Evolutionary conservation across 2,113 vertebrate species (phyloP).

Genomic region (Myotis lucifugus): DNA sequence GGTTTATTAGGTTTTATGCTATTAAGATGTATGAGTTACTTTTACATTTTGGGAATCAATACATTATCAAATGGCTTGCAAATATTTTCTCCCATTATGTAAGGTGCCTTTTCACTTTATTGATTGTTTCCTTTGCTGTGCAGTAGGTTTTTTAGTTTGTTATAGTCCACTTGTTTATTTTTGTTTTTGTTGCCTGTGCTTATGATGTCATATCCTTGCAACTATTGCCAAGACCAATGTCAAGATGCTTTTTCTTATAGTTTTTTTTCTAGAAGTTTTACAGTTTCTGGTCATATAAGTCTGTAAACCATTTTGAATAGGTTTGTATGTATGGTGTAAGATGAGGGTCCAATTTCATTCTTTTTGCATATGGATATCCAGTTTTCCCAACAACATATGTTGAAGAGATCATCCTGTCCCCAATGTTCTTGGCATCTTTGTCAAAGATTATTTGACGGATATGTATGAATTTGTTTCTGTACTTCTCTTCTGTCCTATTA

Average conservation of each 20-base stretch:
- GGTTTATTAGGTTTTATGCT: background rate
- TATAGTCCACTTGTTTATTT: background rate
- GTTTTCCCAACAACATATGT: background rate
- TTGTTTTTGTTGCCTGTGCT: background rate
- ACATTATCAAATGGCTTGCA: background rate
- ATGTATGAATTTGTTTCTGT: background rate
- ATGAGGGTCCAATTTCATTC: background rate
- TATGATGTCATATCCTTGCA: background rate
- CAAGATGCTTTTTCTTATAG: background rate
- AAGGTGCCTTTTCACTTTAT: background rate
- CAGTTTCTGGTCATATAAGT: background rate
- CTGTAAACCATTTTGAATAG: background rate
- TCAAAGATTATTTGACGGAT: background rate
- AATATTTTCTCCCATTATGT: background rate
- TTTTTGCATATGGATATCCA: background rate
- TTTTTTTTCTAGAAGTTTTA: background rate
- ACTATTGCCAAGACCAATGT: background rate
- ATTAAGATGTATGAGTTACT: background rate
- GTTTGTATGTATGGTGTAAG: background rate
- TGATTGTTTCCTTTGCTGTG: background rate
- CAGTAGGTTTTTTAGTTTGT: background rate
- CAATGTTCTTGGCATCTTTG: background rate
- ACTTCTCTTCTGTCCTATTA: background rate
- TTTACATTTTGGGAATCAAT: background rate
- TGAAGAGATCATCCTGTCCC: background rate